Conservation (phyloP, 2,888 invertebrate genomes). For the Oscheius sp. region DNA sequence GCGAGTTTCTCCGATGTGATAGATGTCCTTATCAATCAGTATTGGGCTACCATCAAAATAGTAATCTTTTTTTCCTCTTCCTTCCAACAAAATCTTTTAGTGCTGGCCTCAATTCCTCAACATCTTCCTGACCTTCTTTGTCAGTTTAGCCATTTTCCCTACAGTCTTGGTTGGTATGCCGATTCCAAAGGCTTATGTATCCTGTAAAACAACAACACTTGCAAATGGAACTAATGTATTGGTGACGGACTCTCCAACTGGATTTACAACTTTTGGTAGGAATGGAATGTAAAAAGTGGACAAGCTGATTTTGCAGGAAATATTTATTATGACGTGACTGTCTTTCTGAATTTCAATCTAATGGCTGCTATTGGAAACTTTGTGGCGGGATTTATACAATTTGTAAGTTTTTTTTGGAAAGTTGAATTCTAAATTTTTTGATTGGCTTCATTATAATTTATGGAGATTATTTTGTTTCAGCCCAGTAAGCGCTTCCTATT, state of each 20-base stretch:
- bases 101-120: slow-evolving; percentile 84
- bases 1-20: not conserved
- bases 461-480: slow-evolving; percentile 72
- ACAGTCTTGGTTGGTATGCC: slow-evolving; percentile 79
- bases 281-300: not conserved
- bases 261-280: slow-evolving; percentile 74
- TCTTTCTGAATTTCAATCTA: slow-evolving; percentile 91
- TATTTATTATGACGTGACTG: slow-evolving; percentile 77
- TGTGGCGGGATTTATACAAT: slow-evolving; percentile 81
- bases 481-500: slow-evolving; percentile 83
- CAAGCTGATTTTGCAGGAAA: not conserved
- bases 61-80: too few species aligned
- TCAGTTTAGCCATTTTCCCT: slow-evolving; percentile 88
- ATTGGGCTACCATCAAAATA: slow-evolving; percentile 20
- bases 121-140: slow-evolving; percentile 89
- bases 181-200: slow-evolving; percentile 6
- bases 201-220: slow-evolving; percentile 30
- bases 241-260: too few species aligned
- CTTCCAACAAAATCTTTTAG: slow-evolving; percentile 29
- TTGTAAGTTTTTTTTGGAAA: slow-evolving; percentile 74
- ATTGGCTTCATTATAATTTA: not conserved
- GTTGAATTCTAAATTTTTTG: too few species aligned
- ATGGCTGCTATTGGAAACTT: slow-evolving; percentile 90
- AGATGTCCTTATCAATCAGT: slow-evolving; percentile 7
- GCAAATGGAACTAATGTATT: too few species aligned